These are phyloP conservation scores for Oreochromis tanganicae DNA, from an alignment of 2,113 vertebrate species.

Conservation along the genomic window DNA sequence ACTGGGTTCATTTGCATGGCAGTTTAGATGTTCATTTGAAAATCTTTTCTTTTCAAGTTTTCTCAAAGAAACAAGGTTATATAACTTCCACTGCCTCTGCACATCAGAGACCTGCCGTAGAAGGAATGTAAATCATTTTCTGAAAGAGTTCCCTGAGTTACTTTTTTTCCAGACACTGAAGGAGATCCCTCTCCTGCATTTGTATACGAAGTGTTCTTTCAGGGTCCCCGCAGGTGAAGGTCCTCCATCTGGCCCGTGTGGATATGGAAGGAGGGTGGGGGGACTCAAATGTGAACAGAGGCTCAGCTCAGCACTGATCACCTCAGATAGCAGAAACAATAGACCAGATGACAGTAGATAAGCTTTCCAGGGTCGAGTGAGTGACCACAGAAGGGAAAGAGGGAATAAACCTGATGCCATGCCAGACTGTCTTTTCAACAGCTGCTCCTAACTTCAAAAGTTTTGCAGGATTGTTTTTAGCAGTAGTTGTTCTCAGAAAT, in stretches of 20 bases:
- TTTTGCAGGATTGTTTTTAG: background rate
- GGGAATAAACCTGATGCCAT: slow-evolving; percentile 33
- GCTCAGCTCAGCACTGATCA: slow-evolving; percentile 47
- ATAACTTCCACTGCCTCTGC: background rate
- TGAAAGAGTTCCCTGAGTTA: background rate
- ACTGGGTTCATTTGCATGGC: background rate
- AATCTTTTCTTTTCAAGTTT: background rate
- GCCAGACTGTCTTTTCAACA: background rate
- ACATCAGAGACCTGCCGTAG: background rate
- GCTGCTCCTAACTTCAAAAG: background rate
- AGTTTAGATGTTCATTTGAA: background rate
- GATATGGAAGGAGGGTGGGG: background rate
- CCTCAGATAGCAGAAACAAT: slow-evolving; percentile 63
- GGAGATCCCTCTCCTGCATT: background rate
- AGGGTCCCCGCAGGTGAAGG: slow-evolving; percentile 49
- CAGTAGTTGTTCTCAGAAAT: background rate
- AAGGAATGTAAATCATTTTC: background rate
- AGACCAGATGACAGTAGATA: slow-evolving; percentile 67
- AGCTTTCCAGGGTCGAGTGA: slow-evolving; percentile 38
- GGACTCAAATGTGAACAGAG: background rate
- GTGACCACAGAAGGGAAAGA: slow-evolving; percentile 2
- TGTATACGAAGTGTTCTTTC: slow-evolving; percentile 39
- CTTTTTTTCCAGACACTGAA: background rate
- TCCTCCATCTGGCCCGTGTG: slow-evolving; percentile 58
- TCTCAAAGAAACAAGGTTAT: background rate